Percentiles rank a stretch among this genome's conserved stretches.
These are phyloP conservation scores for Eretmocerus hayati DNA, from an alignment of 2,888 invertebrate species.

Conservation along the genomic window DNA sequence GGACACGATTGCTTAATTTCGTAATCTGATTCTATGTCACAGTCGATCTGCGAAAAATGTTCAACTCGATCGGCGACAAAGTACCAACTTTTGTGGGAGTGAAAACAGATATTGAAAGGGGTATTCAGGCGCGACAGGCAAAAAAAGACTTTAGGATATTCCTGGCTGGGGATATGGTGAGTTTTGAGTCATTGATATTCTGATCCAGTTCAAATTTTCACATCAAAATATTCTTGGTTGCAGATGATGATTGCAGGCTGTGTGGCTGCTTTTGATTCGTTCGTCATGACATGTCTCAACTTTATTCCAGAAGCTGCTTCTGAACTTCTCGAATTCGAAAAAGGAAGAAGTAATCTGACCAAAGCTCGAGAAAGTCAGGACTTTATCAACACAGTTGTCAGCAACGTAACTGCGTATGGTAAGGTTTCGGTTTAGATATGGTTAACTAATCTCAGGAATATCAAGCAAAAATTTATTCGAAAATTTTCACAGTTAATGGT, in stretches of 20 bases:
- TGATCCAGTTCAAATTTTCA: no score
- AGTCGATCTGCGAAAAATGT: constrained; percentile 69
- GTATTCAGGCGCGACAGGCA: constrained; percentile 53
- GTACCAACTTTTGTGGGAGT: constrained; percentile 73
- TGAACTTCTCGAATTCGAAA: constrained; percentile 53
- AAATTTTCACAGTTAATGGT: no score
- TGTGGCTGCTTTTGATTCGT: constrained; percentile 63
- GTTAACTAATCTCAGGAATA: no score
- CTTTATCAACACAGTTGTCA: constrained; percentile 31
- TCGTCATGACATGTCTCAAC: constrained; percentile 65
- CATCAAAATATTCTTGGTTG: no score
- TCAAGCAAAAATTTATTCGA: no score
- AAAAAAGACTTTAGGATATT: constrained; percentile 54
- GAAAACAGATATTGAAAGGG: constrained; percentile 67
- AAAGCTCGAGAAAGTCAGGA: constrained; percentile 53
- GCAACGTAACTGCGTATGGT: constrained; percentile 46
- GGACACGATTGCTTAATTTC: background rate
- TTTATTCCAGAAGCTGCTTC: constrained; percentile 56
- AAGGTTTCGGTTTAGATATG: no score
- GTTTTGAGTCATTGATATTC: no score
- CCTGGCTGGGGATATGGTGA: constrained; percentile 65
- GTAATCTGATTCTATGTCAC: constrained; percentile 7
- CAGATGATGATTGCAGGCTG: constrained; percentile 63
- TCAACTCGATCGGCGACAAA: constrained; percentile 53
- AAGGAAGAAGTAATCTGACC: constrained; percentile 44